A percentile compares a stretch with the other conserved stretches of the same genome.
Evolutionary conservation across 92 coral and sea anemone genomes (phyloP).

Genomic region (Hydrozoanthus gracilis): DNA sequence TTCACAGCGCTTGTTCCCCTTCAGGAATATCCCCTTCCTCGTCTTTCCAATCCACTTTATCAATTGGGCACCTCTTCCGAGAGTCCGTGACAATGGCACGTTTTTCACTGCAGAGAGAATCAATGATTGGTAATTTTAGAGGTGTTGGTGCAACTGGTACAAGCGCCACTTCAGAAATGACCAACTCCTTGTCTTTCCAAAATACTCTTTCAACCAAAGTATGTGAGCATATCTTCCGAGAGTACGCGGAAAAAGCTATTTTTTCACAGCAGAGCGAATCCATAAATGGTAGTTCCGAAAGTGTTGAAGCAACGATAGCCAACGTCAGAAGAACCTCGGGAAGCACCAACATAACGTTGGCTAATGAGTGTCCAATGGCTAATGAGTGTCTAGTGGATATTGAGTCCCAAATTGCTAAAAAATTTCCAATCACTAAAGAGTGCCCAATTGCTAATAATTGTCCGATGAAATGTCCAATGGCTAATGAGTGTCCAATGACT

Average conservation of each 20-base stretch:
- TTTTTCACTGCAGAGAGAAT: constrained; percentile 54
- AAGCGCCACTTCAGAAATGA: not conserved
- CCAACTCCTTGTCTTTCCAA: no score
- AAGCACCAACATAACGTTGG: not conserved
- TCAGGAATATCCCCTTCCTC: not conserved
- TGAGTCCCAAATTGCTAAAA: not conserved
- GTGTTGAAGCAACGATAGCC: not conserved
- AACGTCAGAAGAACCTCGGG: not conserved
- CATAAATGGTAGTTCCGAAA: not conserved
- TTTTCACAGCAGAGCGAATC: constrained; percentile 59
- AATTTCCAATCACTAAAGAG: not conserved
- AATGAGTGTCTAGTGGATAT: not conserved
- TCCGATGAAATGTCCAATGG: no score
- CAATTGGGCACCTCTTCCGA: constrained; percentile 35
- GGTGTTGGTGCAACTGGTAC: not conserved
- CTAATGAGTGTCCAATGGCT: not conserved
- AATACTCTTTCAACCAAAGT: no score
- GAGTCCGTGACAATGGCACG: constrained; percentile 67
- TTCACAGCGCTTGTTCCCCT: not conserved
- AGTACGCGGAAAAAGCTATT: constrained; percentile 63
- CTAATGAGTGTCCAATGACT: no score
- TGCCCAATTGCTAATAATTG: no score
- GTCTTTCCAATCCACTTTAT: constrained; percentile 1
- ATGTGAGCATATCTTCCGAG: constrained; percentile 39
- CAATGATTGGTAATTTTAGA: not conserved